Percentiles rank a stretch among this genome's conserved stretches.
Evolutionary conservation across 2,113 vertebrate species (phyloP).

Genomic region (Neodon shergylaensis): DNA sequence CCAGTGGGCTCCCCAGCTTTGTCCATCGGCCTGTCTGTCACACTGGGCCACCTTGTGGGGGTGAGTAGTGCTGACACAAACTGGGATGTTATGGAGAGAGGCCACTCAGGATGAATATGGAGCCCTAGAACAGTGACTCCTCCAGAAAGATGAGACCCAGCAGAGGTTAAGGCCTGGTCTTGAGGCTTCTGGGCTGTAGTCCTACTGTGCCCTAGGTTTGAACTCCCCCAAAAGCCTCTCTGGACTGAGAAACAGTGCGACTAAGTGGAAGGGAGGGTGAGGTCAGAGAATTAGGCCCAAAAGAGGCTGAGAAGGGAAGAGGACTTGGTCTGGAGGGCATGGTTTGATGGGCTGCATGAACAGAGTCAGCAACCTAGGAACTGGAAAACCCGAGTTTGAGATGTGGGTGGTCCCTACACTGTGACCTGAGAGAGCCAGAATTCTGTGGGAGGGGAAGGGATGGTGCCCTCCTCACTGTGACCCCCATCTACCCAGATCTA

Average conservation of each 20-base stretch:
- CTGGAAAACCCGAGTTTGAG: background rate
- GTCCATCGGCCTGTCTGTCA: slow-evolving; percentile 87
- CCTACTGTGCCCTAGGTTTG: background rate
- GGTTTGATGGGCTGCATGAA: background rate
- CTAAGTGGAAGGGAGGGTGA: background rate
- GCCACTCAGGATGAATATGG: background rate
- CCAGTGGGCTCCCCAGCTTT: slow-evolving; percentile 81
- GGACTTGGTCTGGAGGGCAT: background rate
- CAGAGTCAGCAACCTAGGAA: background rate
- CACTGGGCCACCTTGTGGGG: slow-evolving; percentile 88
- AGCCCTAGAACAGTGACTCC: background rate
- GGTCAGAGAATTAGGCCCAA: background rate
- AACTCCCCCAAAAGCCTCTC: background rate
- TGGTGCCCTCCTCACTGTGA: background rate
- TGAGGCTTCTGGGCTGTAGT: background rate
- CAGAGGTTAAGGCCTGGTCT: background rate
- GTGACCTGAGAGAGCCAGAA: background rate
- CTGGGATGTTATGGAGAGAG: background rate
- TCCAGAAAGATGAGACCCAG: background rate
- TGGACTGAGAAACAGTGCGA: background rate
- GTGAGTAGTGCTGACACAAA: slow-evolving; percentile 82
- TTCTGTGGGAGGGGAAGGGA: background rate
- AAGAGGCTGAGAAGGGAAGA: background rate
- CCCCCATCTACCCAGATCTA: slow-evolving; percentile 84
- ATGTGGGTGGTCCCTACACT: background rate